Percentiles rank a stretch among this genome's conserved stretches.
phyloP scores from a whole-genome alignment of 2,113 vertebrate genomes.

The Okapia johnstoni region DNA sequence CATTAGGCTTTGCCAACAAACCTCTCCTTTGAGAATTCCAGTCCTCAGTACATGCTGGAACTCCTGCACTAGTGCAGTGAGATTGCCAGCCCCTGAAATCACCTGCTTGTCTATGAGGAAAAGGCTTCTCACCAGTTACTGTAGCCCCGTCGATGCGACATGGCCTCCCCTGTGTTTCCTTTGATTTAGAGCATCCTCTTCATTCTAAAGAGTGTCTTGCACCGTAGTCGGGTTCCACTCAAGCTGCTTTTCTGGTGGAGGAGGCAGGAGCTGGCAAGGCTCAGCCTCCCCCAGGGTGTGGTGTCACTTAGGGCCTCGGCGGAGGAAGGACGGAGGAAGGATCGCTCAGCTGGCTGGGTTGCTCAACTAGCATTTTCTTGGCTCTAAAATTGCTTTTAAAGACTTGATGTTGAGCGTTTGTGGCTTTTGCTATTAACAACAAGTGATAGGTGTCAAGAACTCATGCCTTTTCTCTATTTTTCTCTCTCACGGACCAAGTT shows the following conservation, averaged over 20 bases:
- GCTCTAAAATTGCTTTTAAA: neutral
- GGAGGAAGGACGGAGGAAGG: neutral
- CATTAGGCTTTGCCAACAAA: neutral
- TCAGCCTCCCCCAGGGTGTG: neutral
- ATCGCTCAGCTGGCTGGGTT: neutral
- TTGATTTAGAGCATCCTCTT: neutral
- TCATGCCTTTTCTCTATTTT: neutral
- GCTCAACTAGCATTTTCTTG: neutral
- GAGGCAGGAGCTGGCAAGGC: neutral
- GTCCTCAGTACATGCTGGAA: neutral
- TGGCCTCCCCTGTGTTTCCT: neutral
- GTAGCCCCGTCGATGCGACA: rapidly evolving
- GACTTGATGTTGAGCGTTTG: neutral
- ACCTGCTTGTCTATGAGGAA: neutral
- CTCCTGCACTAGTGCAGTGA: neutral
- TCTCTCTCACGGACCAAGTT: neutral
- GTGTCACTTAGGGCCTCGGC: neutral
- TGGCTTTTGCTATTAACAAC: neutral
- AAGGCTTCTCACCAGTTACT: neutral
- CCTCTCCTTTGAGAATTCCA: neutral
- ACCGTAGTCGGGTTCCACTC: rapidly evolving
- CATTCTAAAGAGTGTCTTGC: neutral
- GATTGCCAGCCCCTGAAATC: neutral
- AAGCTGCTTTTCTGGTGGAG: neutral
- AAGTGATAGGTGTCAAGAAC: neutral